Percentiles rank a stretch among this genome's conserved stretches.
phyloP scores from a whole-genome alignment of 2,113 vertebrate genomes.

The Chloebia gouldiae region DNA sequence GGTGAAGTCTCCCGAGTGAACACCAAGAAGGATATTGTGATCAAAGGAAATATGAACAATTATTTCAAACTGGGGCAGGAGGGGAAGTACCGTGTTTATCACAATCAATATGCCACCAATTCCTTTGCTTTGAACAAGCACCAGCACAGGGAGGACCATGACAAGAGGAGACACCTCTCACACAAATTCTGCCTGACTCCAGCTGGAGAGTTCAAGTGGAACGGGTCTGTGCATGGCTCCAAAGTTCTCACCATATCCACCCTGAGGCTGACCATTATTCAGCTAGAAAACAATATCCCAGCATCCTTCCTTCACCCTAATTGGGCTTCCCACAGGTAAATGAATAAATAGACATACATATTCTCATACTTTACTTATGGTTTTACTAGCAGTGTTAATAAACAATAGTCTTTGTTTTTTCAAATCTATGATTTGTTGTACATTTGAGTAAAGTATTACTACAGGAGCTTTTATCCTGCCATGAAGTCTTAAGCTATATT shows the following conservation, averaged over 20 bases:
- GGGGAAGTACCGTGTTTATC: conserved; percentile 97
- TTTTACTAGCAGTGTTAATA: background rate
- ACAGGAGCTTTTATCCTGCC: background rate
- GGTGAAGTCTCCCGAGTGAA: conserved; percentile 88
- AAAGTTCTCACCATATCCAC: conserved; percentile 93
- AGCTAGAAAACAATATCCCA: conserved; percentile 93
- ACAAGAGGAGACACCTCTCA: conserved; percentile 94
- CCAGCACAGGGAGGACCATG: conserved; percentile 97
- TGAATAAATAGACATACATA: background rate
- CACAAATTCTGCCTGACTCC: conserved; percentile 97
- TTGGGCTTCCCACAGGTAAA: conserved; percentile 97
- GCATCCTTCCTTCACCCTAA: conserved; percentile 96
- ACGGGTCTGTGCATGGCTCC: conserved; percentile 93
- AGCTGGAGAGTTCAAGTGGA: conserved; percentile 97
- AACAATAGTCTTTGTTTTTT: background rate
- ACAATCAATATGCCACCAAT: conserved; percentile 97
- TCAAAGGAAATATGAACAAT: conserved; percentile 88
- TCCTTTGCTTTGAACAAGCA: conserved; percentile 96
- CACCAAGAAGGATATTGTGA: conserved; percentile 85
- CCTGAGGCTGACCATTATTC: conserved; percentile 93
- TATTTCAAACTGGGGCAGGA: conserved; percentile 93
- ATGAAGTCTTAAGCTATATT: background rate
- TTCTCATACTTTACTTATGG: background rate
- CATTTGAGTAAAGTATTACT: background rate
- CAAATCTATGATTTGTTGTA: background rate